A percentile compares a stretch with the other conserved stretches of the same genome.
Evolutionary conservation across 2,797 vertebrate species (phyloP).

Genomic region (Pelodytes ibericus): DNA sequence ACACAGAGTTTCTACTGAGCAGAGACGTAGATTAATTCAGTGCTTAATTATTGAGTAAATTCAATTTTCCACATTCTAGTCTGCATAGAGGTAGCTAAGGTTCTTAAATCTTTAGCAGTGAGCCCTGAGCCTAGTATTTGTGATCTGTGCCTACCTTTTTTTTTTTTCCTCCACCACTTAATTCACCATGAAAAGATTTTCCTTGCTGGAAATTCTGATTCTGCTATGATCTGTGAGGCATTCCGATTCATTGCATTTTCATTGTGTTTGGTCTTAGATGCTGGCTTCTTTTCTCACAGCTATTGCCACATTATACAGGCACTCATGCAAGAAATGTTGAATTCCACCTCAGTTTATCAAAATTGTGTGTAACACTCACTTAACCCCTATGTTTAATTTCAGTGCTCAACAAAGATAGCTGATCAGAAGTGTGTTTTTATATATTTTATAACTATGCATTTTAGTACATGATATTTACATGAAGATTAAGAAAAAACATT

Average conservation of each 20-base stretch:
- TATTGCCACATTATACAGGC: slow-evolving; percentile 89
- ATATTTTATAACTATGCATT: not conserved
- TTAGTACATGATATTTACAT: not conserved
- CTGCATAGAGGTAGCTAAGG: slow-evolving; percentile 92
- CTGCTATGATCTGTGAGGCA: slow-evolving; percentile 98
- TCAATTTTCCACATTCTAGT: slow-evolving; percentile 98
- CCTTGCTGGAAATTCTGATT: slow-evolving; percentile 99
- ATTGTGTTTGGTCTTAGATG: slow-evolving; percentile 95
- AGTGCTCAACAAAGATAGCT: slow-evolving; percentile 61
- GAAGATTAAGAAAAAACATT: not conserved
- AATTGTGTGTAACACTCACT: slow-evolving; percentile 70
- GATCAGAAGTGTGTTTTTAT: not conserved
- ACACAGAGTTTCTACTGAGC: slow-evolving; percentile 82
- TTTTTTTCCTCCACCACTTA: slow-evolving; percentile 91
- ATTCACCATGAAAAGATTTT: slow-evolving; percentile 99
- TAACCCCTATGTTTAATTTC: slow-evolving; percentile 74
- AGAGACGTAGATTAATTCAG: slow-evolving; percentile 93
- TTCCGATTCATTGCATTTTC: slow-evolving; percentile 97
- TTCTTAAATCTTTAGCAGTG: slow-evolving; percentile 91
- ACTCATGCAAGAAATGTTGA: slow-evolving; percentile 94
- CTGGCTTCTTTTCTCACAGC: slow-evolving; percentile 84
- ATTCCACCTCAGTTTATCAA: slow-evolving; percentile 85
- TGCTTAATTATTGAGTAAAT: slow-evolving; percentile 99
- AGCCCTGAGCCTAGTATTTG: slow-evolving; percentile 86
- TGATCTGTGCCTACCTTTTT: slow-evolving; percentile 86